Conservation (phyloP, 2,113 vertebrate genomes). For the Neolamprologus cancellatus region DNA sequence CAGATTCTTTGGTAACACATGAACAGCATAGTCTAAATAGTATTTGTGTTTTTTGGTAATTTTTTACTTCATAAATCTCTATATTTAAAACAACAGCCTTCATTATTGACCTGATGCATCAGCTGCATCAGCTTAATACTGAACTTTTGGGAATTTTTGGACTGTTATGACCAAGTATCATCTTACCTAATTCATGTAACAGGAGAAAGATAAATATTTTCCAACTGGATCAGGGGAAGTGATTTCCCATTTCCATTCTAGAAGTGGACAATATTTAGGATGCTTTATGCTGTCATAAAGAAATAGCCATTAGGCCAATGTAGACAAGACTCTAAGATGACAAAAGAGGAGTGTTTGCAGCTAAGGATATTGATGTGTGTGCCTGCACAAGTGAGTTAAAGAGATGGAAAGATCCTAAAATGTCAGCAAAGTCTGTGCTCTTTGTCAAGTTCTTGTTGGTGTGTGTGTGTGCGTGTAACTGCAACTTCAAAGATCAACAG, state of each 20-base stretch:
- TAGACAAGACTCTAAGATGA: slow-evolving; percentile 3
- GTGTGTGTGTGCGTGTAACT: neutral
- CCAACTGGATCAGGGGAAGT: neutral
- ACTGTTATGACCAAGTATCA: neutral
- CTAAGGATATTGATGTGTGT: neutral
- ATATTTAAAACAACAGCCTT: neutral
- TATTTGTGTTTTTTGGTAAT: neutral
- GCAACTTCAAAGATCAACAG: slow-evolving; percentile 35
- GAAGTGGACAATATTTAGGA: neutral
- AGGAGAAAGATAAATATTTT: neutral
- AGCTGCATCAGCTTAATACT: neutral
- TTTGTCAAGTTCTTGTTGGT: neutral
- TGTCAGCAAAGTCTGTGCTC: neutral
- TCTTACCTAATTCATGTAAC: neutral
- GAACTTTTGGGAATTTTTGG: neutral
- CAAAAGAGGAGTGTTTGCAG: neutral
- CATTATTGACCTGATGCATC: neutral
- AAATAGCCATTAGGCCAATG: neutral
- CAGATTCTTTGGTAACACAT: neutral
- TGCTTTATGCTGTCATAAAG: neutral
- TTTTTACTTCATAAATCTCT: neutral
- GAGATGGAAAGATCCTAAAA: neutral
- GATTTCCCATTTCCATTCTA: neutral
- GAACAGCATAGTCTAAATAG: neutral
- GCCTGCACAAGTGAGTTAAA: neutral